Percentiles rank a stretch among this genome's conserved stretches.
Evolutionary conservation across 2,888 invertebrate genomes (phyloP).

Genomic region (Camptogramma bilineatum): DNA sequence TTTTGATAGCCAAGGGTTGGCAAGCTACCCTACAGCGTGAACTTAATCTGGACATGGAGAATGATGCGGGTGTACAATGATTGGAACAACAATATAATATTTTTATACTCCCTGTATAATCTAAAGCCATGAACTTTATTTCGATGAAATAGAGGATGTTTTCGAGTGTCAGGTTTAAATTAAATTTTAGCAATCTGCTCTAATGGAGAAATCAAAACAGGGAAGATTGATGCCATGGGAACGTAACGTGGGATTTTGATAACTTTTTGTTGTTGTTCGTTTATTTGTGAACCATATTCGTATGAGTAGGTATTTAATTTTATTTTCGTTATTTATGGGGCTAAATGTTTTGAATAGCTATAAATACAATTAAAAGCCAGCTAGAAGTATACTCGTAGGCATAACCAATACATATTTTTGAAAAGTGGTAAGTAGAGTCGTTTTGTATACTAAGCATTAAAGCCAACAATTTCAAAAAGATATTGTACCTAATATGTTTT

Average conservation of each 20-base stretch:
- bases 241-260: constrained; percentile 65
- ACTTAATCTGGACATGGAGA: constrained; percentile 65
- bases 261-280: constrained; percentile 49
- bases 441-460: no score
- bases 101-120: constrained; percentile 40
- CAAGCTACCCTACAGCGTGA: constrained; percentile 59
- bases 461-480: no score
- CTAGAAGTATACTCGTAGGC: background rate
- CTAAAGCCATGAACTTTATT: constrained; percentile 46
- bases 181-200: constrained; percentile 67
- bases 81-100: constrained; percentile 59
- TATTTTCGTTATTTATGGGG: background rate
- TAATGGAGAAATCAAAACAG: constrained; percentile 78
- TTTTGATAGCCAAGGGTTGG: constrained; percentile 59
- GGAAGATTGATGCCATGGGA: constrained; percentile 79
- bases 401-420: no score
- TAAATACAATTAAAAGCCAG: background rate
- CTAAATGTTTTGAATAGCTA: background rate
- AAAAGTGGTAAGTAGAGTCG: no score
- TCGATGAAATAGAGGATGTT: constrained; percentile 25
- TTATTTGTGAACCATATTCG: constrained; percentile 18
- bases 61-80: constrained; percentile 72
- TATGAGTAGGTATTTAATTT: background rate
- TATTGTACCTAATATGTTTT: no score
- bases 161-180: constrained; percentile 25